Percentiles rank a stretch among this genome's conserved stretches.
phyloP scores from a whole-genome alignment of 2,888 invertebrate species.

The Machimus rusticus region DNA sequence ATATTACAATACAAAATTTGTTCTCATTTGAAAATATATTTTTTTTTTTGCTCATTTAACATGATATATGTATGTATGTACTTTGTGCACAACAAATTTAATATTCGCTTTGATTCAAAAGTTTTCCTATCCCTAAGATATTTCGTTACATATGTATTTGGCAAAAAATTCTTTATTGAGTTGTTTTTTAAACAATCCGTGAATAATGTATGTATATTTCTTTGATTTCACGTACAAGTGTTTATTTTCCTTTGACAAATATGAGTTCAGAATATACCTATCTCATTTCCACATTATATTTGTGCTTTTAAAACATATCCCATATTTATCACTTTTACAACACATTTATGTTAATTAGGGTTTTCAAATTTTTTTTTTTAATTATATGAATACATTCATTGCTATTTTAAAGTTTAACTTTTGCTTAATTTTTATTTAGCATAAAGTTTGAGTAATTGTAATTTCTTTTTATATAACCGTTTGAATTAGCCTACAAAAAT shows the following conservation, averaged over 20 bases:
- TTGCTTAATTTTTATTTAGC: background rate
- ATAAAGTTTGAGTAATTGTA: background rate
- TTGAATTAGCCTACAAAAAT: background rate
- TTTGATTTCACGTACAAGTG: background rate
- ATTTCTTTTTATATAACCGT: background rate
- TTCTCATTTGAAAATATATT: slow-evolving; percentile 1
- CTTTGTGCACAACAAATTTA: slow-evolving; percentile 9
- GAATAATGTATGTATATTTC: background rate
- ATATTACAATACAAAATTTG: slow-evolving; percentile 11
- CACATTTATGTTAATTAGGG: background rate
- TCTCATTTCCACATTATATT: background rate
- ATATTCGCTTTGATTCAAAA: background rate
- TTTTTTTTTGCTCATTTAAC: background rate
- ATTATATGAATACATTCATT: background rate
- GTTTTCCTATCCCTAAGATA: background rate
- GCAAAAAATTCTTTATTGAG: background rate
- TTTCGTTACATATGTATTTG: slow-evolving; percentile 27
- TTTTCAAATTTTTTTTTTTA: background rate
- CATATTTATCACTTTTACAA: background rate
- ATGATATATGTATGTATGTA: background rate
- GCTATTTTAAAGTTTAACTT: background rate
- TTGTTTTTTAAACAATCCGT: background rate
- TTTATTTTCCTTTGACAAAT: background rate
- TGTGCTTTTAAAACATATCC: background rate
- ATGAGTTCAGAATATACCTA: background rate